Percentiles rank a stretch among this genome's conserved stretches.
Evolutionary conservation across 2,888 invertebrate species (phyloP).

Genomic region (Belgica antarctica): DNA sequence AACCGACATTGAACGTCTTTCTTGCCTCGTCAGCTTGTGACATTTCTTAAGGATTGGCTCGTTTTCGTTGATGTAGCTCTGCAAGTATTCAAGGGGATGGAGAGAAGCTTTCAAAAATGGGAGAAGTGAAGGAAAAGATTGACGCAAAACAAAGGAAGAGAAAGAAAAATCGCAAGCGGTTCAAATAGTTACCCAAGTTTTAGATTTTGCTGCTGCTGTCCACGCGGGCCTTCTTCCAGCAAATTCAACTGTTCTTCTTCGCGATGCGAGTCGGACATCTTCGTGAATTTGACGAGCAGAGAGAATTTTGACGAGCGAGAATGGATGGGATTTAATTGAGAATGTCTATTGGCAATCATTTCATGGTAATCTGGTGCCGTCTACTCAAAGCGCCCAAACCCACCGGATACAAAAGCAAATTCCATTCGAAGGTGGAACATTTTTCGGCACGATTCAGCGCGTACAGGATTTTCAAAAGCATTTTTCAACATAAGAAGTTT

Average conservation of each 20-base stretch:
- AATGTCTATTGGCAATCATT: conserved; percentile 37
- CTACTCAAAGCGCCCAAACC: conserved; percentile 39
- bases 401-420: background rate
- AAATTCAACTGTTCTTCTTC: conserved; percentile 95
- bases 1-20: background rate
- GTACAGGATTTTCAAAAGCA: conserved; percentile 28
- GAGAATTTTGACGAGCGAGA: conserved; percentile 22
- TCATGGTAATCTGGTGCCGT: conserved; percentile 39
- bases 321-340: conserved; percentile 28
- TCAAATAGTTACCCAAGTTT: conserved; percentile 88
- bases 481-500: conserved; percentile 26
- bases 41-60: conserved; percentile 24
- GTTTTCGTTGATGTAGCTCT: conserved; percentile 12
- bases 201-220: conserved; percentile 74
- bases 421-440: background rate
- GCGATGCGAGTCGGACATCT: conserved; percentile 96
- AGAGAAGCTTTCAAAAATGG: background rate
- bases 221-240: conserved; percentile 91
- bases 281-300: conserved; percentile 52
- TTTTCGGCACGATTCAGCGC: background rate
- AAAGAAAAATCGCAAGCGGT: conserved; percentile 22
- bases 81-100: background rate
- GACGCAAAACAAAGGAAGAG: conserved; percentile 44
- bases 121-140: conserved; percentile 39
- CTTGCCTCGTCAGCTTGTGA: conserved; percentile 27